phyloP scores from a whole-genome alignment of 2,888 invertebrate species.

The Strigamia maritima region DNA sequence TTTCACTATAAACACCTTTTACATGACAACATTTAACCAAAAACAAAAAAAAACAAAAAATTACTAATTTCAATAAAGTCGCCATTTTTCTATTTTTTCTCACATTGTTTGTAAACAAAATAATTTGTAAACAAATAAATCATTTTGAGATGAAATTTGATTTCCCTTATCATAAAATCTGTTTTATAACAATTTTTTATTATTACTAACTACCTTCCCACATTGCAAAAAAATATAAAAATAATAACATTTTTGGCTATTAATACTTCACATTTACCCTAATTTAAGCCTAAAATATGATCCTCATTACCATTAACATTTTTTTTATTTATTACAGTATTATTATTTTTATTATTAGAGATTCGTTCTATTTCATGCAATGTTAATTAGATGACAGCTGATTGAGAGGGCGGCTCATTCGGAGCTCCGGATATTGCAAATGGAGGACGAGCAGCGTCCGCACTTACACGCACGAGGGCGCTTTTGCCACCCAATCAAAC shows the following conservation, averaged over 20 bases:
- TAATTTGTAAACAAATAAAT: background rate
- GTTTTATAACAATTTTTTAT: too few species aligned
- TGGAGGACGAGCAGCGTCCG: conserved; percentile 34
- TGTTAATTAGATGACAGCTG: conserved; percentile 32
- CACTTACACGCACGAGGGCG: conserved; percentile 32
- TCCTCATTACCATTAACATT: background rate
- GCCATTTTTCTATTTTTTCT: background rate
- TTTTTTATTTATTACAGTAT: background rate
- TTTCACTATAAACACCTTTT: conserved; percentile 17
- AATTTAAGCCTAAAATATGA: background rate
- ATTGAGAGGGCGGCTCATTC: conserved; percentile 30
- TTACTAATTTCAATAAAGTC: background rate
- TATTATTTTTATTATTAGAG: background rate
- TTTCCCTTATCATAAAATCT: background rate
- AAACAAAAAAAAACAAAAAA: background rate
- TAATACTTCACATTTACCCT: background rate
- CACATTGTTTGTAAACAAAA: background rate
- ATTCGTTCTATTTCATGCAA: background rate
- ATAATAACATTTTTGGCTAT: background rate
- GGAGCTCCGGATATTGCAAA: conserved; percentile 31
- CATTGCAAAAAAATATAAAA: background rate
- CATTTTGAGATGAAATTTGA: background rate
- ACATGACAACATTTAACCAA: background rate
- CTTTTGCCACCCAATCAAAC: conserved; percentile 32
- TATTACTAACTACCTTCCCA: too few species aligned